Conservation (phyloP, 2,113 vertebrate genomes). For the Thalassarche chlororhynchos region DNA sequence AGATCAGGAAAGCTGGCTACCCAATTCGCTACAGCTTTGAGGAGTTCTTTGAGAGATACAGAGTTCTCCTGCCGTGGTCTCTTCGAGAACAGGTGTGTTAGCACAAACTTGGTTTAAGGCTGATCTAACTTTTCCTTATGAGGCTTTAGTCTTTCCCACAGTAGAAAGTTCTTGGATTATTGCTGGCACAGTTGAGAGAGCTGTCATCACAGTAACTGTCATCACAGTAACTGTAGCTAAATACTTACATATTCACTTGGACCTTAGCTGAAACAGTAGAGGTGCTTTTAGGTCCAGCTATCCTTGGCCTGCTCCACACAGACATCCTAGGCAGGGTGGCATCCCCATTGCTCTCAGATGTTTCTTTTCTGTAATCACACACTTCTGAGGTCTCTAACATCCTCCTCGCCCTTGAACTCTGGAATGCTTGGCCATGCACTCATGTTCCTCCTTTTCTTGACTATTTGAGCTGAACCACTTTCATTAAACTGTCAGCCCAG, state of each 20-base stretch:
- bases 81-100: constrained; percentile 38
- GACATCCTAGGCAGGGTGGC: background rate
- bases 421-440: background rate
- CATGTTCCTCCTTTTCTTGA: background rate
- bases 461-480: background rate
- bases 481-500: background rate
- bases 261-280: background rate
- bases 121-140: background rate
- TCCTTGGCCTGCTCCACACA: background rate
- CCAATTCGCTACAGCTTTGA: constrained; percentile 90
- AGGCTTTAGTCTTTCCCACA: background rate
- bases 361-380: background rate
- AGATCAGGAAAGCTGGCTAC: constrained; percentile 90
- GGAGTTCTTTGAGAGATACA: constrained; percentile 88
- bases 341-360: background rate
- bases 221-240: background rate
- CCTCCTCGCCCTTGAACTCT: background rate
- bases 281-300: background rate
- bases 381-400: background rate
- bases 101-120: background rate
- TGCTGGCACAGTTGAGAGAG: background rate
- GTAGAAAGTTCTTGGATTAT: background rate
- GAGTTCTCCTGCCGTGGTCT: constrained; percentile 74
- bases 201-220: background rate
- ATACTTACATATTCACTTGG: background rate